Evolutionary conservation across 2,113 vertebrate genomes (phyloP).

Genomic region (Halichoerus grypus): DNA sequence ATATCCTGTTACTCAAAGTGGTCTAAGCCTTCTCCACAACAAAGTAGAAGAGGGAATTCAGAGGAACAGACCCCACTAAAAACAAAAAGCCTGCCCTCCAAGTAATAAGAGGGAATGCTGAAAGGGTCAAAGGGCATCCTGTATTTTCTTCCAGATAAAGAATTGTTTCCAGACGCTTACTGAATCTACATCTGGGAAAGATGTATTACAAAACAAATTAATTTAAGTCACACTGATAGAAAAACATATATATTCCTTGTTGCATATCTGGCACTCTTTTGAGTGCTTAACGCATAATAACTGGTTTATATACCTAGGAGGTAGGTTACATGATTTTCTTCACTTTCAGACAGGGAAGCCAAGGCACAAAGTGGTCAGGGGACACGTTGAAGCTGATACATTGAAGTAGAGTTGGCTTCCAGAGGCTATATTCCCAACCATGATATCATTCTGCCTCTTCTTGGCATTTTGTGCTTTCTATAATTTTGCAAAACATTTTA

Average conservation of each 20-base stretch:
- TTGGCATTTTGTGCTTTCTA: neutral
- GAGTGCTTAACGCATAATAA: neutral
- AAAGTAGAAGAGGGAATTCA: neutral
- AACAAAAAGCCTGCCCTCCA: neutral
- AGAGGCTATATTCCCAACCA: accelerated
- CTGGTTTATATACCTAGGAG: neutral
- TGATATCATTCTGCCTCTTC: neutral
- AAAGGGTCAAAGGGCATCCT: neutral
- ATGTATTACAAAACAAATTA: neutral
- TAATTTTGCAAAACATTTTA: neutral
- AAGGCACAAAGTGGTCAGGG: neutral
- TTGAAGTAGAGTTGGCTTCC: neutral
- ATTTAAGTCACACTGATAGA: neutral
- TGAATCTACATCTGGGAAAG: neutral
- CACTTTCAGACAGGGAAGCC: neutral
- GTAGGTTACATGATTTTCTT: neutral
- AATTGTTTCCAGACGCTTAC: neutral
- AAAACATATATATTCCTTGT: neutral
- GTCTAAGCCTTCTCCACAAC: neutral
- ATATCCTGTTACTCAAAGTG: neutral
- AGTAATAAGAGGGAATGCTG: neutral
- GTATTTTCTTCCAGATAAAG: neutral
- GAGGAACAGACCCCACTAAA: neutral
- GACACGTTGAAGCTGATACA: neutral
- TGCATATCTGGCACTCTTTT: neutral